Conservation (phyloP, 1,140 invertebrate species). For the Berghia stephanieae region DNA sequence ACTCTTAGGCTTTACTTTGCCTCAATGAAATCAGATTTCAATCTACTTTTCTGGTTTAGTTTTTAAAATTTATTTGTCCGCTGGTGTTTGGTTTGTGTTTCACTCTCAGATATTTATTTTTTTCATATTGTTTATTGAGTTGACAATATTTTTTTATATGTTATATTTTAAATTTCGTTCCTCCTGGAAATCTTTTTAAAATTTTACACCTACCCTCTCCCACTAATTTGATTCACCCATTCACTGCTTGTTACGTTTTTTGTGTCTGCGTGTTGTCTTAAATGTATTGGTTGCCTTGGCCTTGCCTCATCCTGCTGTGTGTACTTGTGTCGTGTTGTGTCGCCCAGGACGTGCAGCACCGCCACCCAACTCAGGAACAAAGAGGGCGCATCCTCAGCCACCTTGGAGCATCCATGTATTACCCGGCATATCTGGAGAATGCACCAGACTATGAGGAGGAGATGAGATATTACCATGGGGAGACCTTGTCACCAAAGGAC, state of each 20-base stretch:
- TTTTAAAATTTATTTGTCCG: too few relatives aligned
- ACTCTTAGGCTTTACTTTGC: too few relatives aligned
- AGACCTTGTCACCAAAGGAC: constrained; percentile 57
- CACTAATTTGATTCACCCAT: neutral
- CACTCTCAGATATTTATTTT: neutral
- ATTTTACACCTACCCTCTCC: too few relatives aligned
- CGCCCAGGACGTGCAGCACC: constrained; percentile 48
- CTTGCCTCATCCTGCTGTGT: constrained; percentile 28
- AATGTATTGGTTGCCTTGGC: constrained; percentile 36
- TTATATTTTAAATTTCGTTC: too few relatives aligned
- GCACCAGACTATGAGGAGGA: constrained; percentile 61
- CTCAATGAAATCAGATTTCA: too few relatives aligned
- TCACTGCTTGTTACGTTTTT: constrained; percentile 12
- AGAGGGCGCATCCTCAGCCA: constrained; percentile 51
- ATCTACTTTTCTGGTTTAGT: too few relatives aligned
- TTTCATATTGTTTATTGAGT: too few relatives aligned
- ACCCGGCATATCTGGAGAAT: constrained; percentile 60
- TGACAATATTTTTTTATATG: too few relatives aligned
- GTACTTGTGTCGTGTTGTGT: constrained; percentile 29
- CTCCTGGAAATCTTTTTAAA: too few relatives aligned
- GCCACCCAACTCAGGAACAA: constrained; percentile 42
- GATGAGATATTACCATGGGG: constrained; percentile 61
- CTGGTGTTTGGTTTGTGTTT: neutral
- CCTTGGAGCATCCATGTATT: constrained; percentile 54
- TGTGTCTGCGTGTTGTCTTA: constrained; percentile 22